phyloP scores from a whole-genome alignment of 2,113 vertebrate genomes.

The Rafetus swinhoei region DNA sequence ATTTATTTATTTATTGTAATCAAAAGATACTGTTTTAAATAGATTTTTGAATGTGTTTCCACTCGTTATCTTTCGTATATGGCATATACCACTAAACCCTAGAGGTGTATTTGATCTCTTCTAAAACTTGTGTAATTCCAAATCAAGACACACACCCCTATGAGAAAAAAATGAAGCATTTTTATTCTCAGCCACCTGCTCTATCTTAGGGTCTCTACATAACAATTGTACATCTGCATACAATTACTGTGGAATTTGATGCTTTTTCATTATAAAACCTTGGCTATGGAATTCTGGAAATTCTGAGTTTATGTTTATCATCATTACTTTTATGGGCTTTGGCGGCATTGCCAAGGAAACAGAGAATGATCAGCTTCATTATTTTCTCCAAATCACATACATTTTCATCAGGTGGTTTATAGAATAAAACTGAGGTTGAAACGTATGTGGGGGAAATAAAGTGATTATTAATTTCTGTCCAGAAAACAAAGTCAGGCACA shows the following conservation, averaged over 20 bases:
- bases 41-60: not conserved
- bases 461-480: not conserved
- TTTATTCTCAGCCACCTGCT: conserved; percentile 17
- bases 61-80: not conserved
- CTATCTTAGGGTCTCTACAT: not conserved
- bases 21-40: not conserved
- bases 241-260: not conserved
- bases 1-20: not conserved
- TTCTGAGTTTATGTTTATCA: conserved; percentile 7
- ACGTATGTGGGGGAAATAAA: not conserved
- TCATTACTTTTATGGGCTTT: not conserved
- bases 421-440: not conserved
- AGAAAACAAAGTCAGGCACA: not conserved
- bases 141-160: not conserved
- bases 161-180: not conserved
- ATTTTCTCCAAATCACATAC: not conserved
- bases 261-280: conserved; percentile 8
- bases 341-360: not conserved
- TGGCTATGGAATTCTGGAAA: not conserved
- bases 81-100: not conserved
- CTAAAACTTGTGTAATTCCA: not conserved
- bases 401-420: not conserved
- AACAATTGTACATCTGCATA: conserved; percentile 9
- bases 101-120: not conserved
- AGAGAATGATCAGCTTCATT: not conserved